Conservation (phyloP, 2,113 vertebrate genomes). For the Centropus bengalensis region DNA sequence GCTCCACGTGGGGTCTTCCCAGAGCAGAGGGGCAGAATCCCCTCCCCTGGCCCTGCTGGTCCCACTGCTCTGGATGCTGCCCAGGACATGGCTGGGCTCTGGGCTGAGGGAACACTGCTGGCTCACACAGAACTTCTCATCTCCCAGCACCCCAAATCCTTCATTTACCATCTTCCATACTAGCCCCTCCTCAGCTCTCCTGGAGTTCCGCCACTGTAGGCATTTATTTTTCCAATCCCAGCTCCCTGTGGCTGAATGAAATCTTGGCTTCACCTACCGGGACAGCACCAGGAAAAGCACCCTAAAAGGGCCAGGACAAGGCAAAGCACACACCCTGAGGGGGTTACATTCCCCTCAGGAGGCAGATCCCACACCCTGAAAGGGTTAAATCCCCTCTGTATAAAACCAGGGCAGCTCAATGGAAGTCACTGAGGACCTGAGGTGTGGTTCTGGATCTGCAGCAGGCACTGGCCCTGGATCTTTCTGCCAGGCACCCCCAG, state of each 20-base stretch:
- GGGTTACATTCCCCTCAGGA: fast-evolving
- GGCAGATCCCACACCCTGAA: fast-evolving
- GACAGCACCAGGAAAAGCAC: background rate
- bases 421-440: background rate
- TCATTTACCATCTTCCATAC: too few species aligned
- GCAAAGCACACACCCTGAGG: too few species aligned
- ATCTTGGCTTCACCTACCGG: background rate
- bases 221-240: background rate
- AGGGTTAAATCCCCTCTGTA: background rate
- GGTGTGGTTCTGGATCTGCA: background rate
- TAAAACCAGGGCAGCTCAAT: background rate
- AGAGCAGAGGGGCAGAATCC: too few species aligned
- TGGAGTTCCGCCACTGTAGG: too few species aligned
- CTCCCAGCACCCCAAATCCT: too few species aligned
- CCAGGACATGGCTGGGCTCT: too few species aligned
- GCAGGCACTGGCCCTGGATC: fast-evolving
- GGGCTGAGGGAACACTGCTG: too few species aligned
- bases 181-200: too few species aligned
- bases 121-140: too few species aligned
- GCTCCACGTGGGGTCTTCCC: too few species aligned
- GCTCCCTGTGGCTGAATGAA: background rate
- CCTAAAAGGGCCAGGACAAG: background rate
- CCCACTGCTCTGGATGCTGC: too few species aligned
- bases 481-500: fast-evolving
- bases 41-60: too few species aligned